Conservation (phyloP, 2,888 invertebrate genomes). For the Cephus sareptanus region DNA sequence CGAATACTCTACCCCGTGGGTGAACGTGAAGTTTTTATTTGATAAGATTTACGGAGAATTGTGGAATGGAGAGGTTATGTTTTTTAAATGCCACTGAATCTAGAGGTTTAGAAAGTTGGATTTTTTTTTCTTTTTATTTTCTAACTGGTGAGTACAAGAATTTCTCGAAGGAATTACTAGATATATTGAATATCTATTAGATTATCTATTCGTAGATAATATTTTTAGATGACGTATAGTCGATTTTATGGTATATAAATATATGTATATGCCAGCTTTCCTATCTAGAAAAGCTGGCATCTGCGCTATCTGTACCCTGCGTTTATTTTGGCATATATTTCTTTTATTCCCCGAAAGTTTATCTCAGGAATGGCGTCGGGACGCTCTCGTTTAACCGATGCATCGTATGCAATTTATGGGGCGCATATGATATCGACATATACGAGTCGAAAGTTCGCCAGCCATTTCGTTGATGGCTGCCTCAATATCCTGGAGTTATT, state of each 20-base stretch:
- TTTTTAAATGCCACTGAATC: neutral
- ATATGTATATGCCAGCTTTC: neutral
- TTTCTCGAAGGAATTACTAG: neutral
- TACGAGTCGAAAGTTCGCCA: conserved; percentile 36
- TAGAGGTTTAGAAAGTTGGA: neutral
- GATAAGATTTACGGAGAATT: neutral
- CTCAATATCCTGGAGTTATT: neutral
- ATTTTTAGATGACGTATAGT: neutral
- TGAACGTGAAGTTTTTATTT: neutral
- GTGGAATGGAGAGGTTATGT: too few species aligned
- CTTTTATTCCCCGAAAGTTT: neutral
- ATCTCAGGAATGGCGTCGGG: neutral
- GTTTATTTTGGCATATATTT: neutral
- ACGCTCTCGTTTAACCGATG: neutral
- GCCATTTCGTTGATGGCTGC: neutral
- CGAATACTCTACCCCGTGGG: neutral
- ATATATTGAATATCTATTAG: neutral
- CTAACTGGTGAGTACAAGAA: too few species aligned
- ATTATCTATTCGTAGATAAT: neutral
- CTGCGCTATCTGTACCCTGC: neutral
- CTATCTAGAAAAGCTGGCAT: neutral
- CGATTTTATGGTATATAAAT: neutral
- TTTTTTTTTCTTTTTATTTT: conserved; percentile 13
- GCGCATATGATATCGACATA: conserved; percentile 45
- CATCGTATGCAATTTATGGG: conserved; percentile 36